Conservation (phyloP, 1,140 invertebrate genomes). For the Zaprionus inermis region DNA sequence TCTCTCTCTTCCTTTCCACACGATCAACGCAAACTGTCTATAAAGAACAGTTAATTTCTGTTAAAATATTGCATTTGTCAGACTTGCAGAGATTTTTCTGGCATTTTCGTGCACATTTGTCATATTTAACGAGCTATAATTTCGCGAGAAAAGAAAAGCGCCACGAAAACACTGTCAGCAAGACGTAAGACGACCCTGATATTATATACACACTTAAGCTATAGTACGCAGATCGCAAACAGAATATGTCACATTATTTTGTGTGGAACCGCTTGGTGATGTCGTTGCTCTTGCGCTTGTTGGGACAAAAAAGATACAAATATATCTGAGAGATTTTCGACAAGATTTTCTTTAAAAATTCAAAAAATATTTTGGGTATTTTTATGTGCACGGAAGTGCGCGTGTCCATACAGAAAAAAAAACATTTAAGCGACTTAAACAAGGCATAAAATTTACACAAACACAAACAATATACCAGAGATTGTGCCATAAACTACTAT, state of each 20-base stretch:
- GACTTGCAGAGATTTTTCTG: slow-evolving; percentile 19
- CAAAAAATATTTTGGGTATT: slow-evolving; percentile 51
- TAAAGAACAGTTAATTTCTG: slow-evolving; percentile 8
- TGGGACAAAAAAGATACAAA: slow-evolving; percentile 22
- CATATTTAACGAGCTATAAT: slow-evolving; percentile 62
- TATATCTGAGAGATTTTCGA: slow-evolving; percentile 2
- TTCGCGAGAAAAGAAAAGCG: slow-evolving; percentile 36
- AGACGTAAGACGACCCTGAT: slow-evolving; percentile 69
- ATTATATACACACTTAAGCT: slow-evolving; percentile 48
- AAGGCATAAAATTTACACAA: slow-evolving; percentile 17
- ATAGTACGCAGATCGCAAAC: slow-evolving; percentile 18
- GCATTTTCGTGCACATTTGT: slow-evolving; percentile 47
- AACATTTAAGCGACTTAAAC: slow-evolving; percentile 47
- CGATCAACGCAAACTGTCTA: background rate
- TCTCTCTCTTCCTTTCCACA: background rate
- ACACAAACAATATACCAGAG: slow-evolving; percentile 13
- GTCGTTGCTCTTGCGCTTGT: slow-evolving; percentile 47
- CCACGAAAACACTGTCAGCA: slow-evolving; percentile 11
- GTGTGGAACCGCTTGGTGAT: slow-evolving; percentile 34
- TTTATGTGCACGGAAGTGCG: slow-evolving; percentile 65
- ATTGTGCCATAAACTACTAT: slow-evolving; percentile 38
- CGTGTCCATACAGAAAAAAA: slow-evolving; percentile 50
- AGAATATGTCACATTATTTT: slow-evolving; percentile 71
- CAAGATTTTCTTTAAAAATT: slow-evolving; percentile 41
- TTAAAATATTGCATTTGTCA: slow-evolving; percentile 6